phyloP scores from a whole-genome alignment of 2,888 invertebrate genomes.

The Mycalesis mineus region DNA sequence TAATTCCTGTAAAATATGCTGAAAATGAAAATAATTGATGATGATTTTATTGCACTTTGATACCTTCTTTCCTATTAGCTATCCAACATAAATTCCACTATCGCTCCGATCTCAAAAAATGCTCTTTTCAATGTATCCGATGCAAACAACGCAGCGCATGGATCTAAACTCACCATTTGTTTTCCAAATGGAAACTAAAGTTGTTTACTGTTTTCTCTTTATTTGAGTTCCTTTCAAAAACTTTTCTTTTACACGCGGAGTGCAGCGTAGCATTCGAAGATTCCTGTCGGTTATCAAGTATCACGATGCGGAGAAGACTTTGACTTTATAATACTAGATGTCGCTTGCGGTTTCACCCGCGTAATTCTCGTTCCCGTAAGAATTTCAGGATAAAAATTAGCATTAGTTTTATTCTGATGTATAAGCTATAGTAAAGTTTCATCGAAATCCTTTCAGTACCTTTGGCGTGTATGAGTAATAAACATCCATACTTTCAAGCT shows the following conservation, averaged over 20 bases:
- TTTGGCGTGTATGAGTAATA: no score
- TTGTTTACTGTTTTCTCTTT: slow-evolving; percentile 50
- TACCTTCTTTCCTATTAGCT: not conserved
- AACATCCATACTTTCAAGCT: not conserved
- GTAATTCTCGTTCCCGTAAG: no score
- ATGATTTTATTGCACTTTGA: no score
- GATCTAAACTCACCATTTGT: slow-evolving; percentile 45
- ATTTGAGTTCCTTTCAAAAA: slow-evolving; percentile 37
- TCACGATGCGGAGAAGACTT: not conserved
- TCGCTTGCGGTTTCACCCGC: no score
- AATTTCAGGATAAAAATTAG: no score
- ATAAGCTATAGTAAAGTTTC: no score
- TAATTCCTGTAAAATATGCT: no score
- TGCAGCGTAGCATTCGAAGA: slow-evolving; percentile 24
- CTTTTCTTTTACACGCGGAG: slow-evolving; percentile 29
- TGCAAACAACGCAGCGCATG: not conserved
- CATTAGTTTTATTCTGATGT: no score
- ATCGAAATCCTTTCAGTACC: no score
- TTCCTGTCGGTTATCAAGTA: not conserved
- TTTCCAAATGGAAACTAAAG: slow-evolving; percentile 58
- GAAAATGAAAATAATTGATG: no score
- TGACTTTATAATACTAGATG: no score
- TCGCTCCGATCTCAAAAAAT: not conserved
- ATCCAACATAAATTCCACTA: not conserved
- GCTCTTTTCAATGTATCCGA: not conserved